A percentile compares a stretch with the other conserved stretches of the same genome.
Conservation (phyloP, 2,888 invertebrate genomes). For the Pegoplata infirma region DNA sequence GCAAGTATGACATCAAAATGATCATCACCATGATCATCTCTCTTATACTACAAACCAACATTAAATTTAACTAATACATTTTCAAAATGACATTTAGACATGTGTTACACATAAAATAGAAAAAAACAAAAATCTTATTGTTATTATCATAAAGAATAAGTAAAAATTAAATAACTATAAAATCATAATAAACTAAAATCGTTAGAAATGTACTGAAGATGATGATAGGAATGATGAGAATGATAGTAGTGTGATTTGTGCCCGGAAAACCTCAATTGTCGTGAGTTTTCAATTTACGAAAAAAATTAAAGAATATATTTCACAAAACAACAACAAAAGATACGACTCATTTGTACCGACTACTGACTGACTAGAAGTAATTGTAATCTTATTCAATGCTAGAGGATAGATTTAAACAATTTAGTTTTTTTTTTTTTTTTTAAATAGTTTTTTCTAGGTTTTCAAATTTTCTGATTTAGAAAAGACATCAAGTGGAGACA, state of each 20-base stretch:
- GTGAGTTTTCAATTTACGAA: conserved; percentile 73
- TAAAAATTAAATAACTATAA: conserved; percentile 26
- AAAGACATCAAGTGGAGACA: background rate
- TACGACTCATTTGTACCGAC: conserved; percentile 4
- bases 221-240: background rate
- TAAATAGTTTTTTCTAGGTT: conserved; percentile 16
- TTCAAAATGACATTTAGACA: conserved; percentile 16
- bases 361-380: background rate
- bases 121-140: background rate
- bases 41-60: background rate
- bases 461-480: conserved; percentile 19
- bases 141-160: background rate
- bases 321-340: conserved; percentile 30
- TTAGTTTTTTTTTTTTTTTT: too few relatives aligned
- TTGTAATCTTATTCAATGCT: conserved; percentile 27
- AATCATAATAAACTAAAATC: conserved; percentile 11
- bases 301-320: conserved; percentile 25
- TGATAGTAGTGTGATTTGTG: conserved; percentile 57
- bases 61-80: conserved; percentile 26
- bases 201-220: conserved; percentile 1
- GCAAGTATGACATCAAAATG: conserved; percentile 39
- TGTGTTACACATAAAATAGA: background rate
- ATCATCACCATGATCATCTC: conserved; percentile 35
- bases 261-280: conserved; percentile 79
- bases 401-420: background rate